Base-by-base conservation (phyloP, 2,797 vertebrate genomes). In the Scleropages formosus region DNA sequence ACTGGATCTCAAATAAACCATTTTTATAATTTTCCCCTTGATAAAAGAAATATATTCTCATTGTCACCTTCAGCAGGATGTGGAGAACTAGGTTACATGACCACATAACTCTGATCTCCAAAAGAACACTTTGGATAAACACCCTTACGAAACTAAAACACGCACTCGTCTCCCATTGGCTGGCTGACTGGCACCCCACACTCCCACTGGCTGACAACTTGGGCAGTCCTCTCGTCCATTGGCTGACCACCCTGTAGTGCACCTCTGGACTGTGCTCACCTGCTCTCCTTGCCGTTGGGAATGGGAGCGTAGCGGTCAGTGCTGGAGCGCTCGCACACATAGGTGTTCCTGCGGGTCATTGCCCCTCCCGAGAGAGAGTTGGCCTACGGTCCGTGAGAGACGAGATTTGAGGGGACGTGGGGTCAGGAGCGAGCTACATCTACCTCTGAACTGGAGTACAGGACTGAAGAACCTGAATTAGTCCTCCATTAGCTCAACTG, bases 221-320 rank as follows among this genome's bases (percentile, higher is more conserved):
- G 31, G 26, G 64, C 46, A 9, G 6, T 67, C 8, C 20, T 2
- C 59, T 15, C 1, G n/a, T 9, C n/a, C 49, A 27, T 20, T 27
- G 53, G 18, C 53, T 44, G 2, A 39, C 31, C 31, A 39, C 31
- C 31, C 31, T 2, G 31, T 49, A 18, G 24, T 39, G 3, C 20
- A 16, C 22, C 46, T 22, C 12, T 49, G 7, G 27, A 16, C 7
- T 6, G n/a, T 31, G 26, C 78, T 74, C 85, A 98, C 96, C 96
- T 98, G 94, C 94, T 98, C 87, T 99, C 97, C 87, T 97, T 98
- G 67, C 97, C 97, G 0, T 99, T 99, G 78, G 98, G 95, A 83
- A 99, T 89, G 0, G 94, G 94, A 15, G 93, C 86, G 67, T 95
- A 94, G 59, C 95, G 94, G 77, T 99, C 97, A 12, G 94, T 91